phyloP scores from a whole-genome alignment of 1,140 invertebrate genomes.

The Zelostemma sp. region DNA sequence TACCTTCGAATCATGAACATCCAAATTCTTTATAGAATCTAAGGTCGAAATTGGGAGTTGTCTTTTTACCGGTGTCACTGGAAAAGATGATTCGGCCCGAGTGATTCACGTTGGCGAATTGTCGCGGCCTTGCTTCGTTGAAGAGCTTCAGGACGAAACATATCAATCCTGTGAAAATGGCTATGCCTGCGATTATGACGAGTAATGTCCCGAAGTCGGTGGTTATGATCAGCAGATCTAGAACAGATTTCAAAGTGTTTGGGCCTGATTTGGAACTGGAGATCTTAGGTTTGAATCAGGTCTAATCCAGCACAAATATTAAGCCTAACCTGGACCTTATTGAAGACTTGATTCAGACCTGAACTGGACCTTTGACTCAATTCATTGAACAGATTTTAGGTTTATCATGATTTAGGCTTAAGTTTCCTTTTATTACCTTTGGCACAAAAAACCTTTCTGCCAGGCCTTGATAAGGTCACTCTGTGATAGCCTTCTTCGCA shows the following conservation, averaged over 20 bases:
- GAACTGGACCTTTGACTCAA: too few relatives aligned
- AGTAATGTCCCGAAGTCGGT: conserved; percentile 85
- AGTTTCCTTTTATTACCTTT: too few relatives aligned
- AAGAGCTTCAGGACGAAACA: conserved; percentile 89
- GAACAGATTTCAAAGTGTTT: conserved; percentile 7
- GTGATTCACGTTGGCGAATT: conserved; percentile 84
- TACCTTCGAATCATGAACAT: too few relatives aligned
- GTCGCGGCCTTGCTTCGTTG: conserved; percentile 76
- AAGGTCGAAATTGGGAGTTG: too few relatives aligned
- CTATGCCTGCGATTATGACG: conserved; percentile 84
- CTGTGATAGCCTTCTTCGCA: conserved; percentile 83
- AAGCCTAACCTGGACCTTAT: too few relatives aligned
- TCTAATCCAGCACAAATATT: too few relatives aligned
- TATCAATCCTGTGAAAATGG: conserved; percentile 84
- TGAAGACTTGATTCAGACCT: too few relatives aligned
- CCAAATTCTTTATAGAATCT: too few relatives aligned
- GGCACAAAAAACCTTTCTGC: conserved; percentile 82
- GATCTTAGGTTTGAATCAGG: too few relatives aligned
- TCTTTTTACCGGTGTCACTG: conserved; percentile 78
- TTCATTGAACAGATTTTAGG: too few relatives aligned
- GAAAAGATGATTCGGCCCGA: conserved; percentile 86
- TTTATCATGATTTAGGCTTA: too few relatives aligned
- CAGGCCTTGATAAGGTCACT: conserved; percentile 79
- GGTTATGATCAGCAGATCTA: conserved; percentile 85
- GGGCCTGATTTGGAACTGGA: background rate